Evolutionary conservation across 2,113 vertebrate genomes (phyloP), one percentile per base, ranked within the genome.

Genomic region (Hippocampus abdominalis): DNA sequence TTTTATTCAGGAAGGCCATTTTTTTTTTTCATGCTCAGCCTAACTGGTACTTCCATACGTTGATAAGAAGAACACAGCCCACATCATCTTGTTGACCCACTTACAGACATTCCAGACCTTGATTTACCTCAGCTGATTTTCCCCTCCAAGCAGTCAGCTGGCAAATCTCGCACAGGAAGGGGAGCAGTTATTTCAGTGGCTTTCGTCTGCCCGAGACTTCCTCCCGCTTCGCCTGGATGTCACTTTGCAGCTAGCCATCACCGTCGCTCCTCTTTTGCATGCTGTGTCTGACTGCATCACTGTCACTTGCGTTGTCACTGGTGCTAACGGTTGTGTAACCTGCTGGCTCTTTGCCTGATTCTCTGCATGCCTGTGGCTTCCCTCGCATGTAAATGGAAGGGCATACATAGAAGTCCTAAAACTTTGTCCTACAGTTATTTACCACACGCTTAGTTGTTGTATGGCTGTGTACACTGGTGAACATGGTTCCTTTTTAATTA

Each of bases 41-140:
- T 42, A 36, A 36, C 32, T 5, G 32, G 32, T 27, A 40, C 62
- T 25, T 44, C 40, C 21, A 16, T 44, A 7, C 23, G 13, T 2
- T 46, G 23, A 23, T 64, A 64, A 13, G 39, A 64, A 42, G 5
- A 64, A 60, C 18, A 60, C 32, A 62, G 20, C 29, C 39, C 11
- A 23, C 23, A 27, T 46, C n/a, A 64, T 44, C 63, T 46, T 48
- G 63, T 40, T 64, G 63, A 64, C 63, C 63, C 63, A 64, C 8
- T 64, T 64, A 36, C 61, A 44, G 36, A 40, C 61, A 11, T 16
- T 46, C 23, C 6, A 64, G 25, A 64, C 63, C 63, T 64, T 46
- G 42, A 64, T 64, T 64, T 64, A 42, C 23, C 42, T 64, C 63
- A 64, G 23, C 63, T 46, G 63, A 64, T 64, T 63, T 63, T n/a